Evolutionary conservation across 2,113 vertebrate genomes (phyloP), one percentile per base, ranked within the genome.

Genomic region (Sinocyclocheilus anshuiensis): DNA sequence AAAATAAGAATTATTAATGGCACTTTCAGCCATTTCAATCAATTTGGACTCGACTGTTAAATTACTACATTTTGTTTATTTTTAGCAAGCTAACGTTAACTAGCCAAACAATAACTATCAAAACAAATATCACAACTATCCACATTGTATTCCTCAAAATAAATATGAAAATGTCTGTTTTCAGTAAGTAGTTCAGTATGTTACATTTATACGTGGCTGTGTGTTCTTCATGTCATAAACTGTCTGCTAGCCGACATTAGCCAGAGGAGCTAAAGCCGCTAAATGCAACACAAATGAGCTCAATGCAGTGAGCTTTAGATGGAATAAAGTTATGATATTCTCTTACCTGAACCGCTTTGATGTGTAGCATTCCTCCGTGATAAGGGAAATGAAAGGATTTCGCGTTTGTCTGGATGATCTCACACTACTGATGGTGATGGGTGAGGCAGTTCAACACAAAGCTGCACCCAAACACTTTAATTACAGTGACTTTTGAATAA

Each of bases 361-460:
- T 53, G 65, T 55, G 9, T 22, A 53, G 26, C 63, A 83, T 83
- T n/a, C 63, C 63, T 83, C 48, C 63, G 65, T 83, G 81, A 1
- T 55, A 4, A n/a, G 45, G 26, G 13, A 71, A 71, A 55, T 71
- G 48, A 36, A 4, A 29, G 4, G 65, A 45, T 65, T 20, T 82
- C 24, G 45, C 36, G 80, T 71, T 22, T 82, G n/a, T 69, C 36
- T 65, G 22, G 33, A 9, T 82, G 81, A 67, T 81, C 61, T 67
- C 80, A 67, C 15, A 67, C 59, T 55, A 59, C 18, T 26, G 78
- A 16, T 61, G 78, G 26, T 42, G 45, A 45, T 45, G 45, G 45
- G 81, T 71, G 81, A 83, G 81, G 81, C 81, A 83, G 20, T 53
- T 55, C 65, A 55, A n/a, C 24, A 55, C 81, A 83, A 83, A 83